These are phyloP conservation scores for Peromyscus attwateri DNA, from an alignment of 2,797 vertebrate species.

Conservation along the genomic window DNA sequence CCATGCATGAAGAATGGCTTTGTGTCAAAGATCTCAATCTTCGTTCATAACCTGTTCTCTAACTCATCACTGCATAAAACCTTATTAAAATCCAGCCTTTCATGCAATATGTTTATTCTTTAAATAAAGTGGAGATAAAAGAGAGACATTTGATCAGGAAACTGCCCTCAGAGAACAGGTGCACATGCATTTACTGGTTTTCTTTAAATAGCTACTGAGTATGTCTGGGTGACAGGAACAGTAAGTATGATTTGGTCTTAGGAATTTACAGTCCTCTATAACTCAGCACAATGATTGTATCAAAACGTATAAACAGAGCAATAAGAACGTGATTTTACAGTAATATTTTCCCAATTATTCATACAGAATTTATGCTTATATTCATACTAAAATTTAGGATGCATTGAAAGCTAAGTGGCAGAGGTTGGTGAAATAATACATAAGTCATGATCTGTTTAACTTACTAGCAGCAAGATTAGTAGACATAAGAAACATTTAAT, in stretches of 20 bases:
- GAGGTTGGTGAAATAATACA: constrained; percentile 25
- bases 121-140: constrained; percentile 10
- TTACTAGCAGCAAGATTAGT: constrained; percentile 37
- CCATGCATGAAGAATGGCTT: background rate
- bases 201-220: constrained; percentile 26
- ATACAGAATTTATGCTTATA: constrained; percentile 6
- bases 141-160: background rate
- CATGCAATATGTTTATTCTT: background rate
- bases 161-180: background rate
- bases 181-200: background rate
- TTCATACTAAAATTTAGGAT: constrained; percentile 19
- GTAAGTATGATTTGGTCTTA: background rate
- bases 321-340: background rate
- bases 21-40: constrained; percentile 58
- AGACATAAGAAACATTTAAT: background rate
- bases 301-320: background rate
- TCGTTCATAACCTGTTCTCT: constrained; percentile 37
- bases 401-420: constrained; percentile 40
- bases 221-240: background rate
- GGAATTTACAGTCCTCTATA: background rate
- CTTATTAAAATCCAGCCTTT: background rate
- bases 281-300: background rate
- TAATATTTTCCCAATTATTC: constrained; percentile 45
- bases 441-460: constrained; percentile 1
- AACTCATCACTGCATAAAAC: constrained; percentile 54